Evolutionary conservation across 2,113 vertebrate species (phyloP), one percentile per base, ranked within the genome.

Genomic region (Paratilapia polleni): DNA sequence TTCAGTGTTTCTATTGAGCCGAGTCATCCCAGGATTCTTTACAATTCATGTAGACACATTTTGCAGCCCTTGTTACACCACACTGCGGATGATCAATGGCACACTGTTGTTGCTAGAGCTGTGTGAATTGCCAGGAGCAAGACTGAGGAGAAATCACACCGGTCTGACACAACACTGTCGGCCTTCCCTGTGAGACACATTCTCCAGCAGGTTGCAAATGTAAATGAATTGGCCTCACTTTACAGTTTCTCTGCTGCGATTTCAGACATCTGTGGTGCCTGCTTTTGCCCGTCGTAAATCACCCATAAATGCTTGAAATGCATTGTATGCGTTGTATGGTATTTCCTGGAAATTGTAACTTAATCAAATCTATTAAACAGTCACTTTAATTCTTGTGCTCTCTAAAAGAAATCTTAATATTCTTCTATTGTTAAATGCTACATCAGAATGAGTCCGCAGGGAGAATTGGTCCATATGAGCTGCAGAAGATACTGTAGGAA

Each of bases 111-210:
- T 76, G 66, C 79, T 49, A 1, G 41, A 54, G 5, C 34, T 4
- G 79, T 78, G 81, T 74, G 81, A 89, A 59, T 17, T 60, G 52
- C 28, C 61, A 62, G 63, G 26, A 82, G 75, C 70, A 78, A 38
- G 61, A 10, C 64, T 58, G 82, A 86, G 63, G 58, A 47, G 57
- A 75, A 70, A 66, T 80, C 41, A 3, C 75, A 84, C 38, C 83
- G 31, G 28, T 52, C 36, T 87, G 64, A 59, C 61, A 19, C 47
- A 10, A 4, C 49, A 6, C 8, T 20, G 75, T 56, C 43, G 2
- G 63, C 81, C 57, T 34, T 76, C 43, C 38, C 74, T 81, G 38
- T 78, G 70, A 63, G 52, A 84, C 75, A n/a, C 5, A 22, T 47
- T 38, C 47, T 88, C n/a, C 66, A 31, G 78, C 74, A 9, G 57